A percentile compares a stretch with the other conserved stretches of the same genome.
Evolutionary conservation across 2,113 vertebrate genomes (phyloP).

Genomic region (Scophthalmus maximus): DNA sequence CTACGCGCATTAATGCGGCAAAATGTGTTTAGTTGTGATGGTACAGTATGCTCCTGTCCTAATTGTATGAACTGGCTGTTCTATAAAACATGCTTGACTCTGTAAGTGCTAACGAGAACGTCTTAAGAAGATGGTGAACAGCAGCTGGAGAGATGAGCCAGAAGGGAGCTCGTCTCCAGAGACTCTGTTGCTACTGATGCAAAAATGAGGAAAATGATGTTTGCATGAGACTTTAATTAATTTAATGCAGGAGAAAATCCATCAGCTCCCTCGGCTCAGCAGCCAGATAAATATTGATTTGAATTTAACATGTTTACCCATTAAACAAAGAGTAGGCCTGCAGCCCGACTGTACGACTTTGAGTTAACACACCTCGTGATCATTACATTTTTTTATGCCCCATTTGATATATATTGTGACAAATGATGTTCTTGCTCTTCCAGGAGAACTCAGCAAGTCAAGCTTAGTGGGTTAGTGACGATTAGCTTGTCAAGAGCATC

Average conservation of each 20-base stretch:
- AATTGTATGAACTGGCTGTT: not conserved
- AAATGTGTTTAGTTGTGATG: not conserved
- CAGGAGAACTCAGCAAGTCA: no score
- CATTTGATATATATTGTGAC: no score
- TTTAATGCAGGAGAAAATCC: not conserved
- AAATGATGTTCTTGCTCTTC: not conserved
- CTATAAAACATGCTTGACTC: not conserved
- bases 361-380: no score
- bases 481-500: no score
- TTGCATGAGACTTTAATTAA: slow-evolving; percentile 17
- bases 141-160: no score
- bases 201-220: slow-evolving; percentile 9
- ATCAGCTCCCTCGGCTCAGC: slow-evolving; percentile 7
- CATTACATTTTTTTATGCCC: no score
- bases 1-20: not conserved
- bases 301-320: slow-evolving; percentile 20
- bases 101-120: no score
- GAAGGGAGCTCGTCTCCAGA: slow-evolving; percentile 17
- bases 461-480: no score
- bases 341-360: no score
- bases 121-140: no score
- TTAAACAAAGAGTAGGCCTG: not conserved
- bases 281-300: slow-evolving; percentile 16
- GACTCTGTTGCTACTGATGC: slow-evolving; percentile 10
- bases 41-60: not conserved